phyloP scores from a whole-genome alignment of 2,888 invertebrate species.

The Trichogramma evanescens region DNA sequence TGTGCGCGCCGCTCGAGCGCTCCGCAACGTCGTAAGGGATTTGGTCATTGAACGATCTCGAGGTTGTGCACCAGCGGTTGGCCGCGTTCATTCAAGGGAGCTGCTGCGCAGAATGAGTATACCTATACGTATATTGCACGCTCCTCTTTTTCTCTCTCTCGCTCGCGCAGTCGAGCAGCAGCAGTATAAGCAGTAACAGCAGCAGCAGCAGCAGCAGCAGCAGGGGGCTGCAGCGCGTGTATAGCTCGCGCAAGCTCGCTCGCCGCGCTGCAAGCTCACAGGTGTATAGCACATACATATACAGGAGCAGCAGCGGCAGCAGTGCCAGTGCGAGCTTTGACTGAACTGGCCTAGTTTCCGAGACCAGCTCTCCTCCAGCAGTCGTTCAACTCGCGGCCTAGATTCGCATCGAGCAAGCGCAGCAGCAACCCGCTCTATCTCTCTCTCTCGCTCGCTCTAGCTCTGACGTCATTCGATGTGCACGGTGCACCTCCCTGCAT shows the following conservation, averaged over 20 bases:
- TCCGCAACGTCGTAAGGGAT: background rate
- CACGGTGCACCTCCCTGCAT: background rate
- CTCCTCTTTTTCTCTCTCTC: too few relatives aligned
- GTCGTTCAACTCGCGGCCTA: constrained; percentile 47
- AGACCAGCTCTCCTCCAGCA: constrained; percentile 38
- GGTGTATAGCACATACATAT: too few relatives aligned
- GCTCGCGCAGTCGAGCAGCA: too few relatives aligned
- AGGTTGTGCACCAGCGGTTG: constrained; percentile 14
- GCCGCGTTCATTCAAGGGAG: constrained; percentile 32
- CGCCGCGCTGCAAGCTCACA: constrained; percentile 12
- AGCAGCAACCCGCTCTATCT: too few relatives aligned
- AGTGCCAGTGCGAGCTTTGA: constrained; percentile 9
- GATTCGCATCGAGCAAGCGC: constrained; percentile 27
- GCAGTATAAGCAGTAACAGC: too few relatives aligned
- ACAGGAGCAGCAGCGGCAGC: constrained; percentile 4
- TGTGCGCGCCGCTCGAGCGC: background rate
- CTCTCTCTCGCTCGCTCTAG: background rate
- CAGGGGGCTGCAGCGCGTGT: background rate
- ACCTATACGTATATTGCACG: too few relatives aligned
- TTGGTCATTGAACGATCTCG: constrained; percentile 12
- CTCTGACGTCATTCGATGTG: constrained; percentile 39
- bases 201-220: too few relatives aligned
- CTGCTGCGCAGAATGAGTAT: too few relatives aligned
- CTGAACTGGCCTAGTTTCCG: constrained; percentile 35
- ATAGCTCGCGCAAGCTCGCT: background rate